Base-by-base conservation (phyloP, 2,113 vertebrate genomes). In the Syngnathus typhle region DNA sequence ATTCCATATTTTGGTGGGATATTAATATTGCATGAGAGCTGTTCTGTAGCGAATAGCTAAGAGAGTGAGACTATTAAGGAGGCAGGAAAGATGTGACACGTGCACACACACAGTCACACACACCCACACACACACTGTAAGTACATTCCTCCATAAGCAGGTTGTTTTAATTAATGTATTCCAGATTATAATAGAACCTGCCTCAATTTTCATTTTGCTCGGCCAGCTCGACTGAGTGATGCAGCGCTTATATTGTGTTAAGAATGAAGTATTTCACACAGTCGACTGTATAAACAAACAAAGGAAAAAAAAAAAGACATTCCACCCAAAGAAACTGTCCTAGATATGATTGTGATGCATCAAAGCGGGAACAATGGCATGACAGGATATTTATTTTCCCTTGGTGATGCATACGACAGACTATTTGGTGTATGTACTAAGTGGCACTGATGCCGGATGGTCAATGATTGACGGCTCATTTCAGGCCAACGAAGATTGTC, bases 11-110 rank as follows among this genome's bases (percentile, higher is more conserved):
- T 91, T 91, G 88, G 88, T 90, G 84, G 69, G 81, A 87, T 89
- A 92, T 92, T 91, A 92, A 92, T 91, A 92, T 92, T 92, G 87
- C 83, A 92, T 91, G 89, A 90, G 89, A 67, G 55, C 89, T 89
- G 88, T 91, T 91, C 89, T 91, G 87, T 88, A 86, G 87, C 83
- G 87, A 89, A 90, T 89, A 90, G 90, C 89, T 91, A 89, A 91
- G 88, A 87, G 84, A 88, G 84, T 86, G 84, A 82, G 81, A 87
- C 88, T 90, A 89, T 91, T 90, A 90, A 88, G 75, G 82, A 83
- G 75, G 76, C 78, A 81, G 75, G 60, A 82, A 75, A 79, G 80
- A 61, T 83, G 82, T 85, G 77, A 82, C 70, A 82, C 80, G 87
- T 65, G 84, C 73, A 80, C 27, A 32, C 27, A 32, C 27, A 32